These are phyloP conservation scores for Darwinula stevensoni DNA, from an alignment of 2,888 invertebrate genomes.

Conservation along the genomic window DNA sequence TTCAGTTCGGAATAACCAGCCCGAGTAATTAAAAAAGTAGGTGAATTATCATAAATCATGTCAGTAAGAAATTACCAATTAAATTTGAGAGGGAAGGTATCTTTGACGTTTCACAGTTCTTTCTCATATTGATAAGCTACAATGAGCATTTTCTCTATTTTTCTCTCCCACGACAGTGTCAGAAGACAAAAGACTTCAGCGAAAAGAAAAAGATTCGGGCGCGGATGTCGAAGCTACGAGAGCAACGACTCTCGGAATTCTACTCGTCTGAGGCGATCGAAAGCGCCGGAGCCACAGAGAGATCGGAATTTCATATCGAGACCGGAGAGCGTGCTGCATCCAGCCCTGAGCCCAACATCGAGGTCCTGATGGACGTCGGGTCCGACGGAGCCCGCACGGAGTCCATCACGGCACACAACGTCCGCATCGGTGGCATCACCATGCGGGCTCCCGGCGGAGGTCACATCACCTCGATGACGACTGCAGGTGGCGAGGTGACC, in stretches of 20 bases:
- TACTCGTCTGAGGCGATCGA: conserved; percentile 26
- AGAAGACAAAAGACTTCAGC: conserved; percentile 54
- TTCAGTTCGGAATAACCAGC: too few species aligned
- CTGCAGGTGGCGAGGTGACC: background rate
- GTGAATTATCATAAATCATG: too few species aligned
- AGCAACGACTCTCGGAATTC: conserved; percentile 40
- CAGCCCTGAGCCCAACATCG: background rate
- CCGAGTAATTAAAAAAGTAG: too few species aligned
- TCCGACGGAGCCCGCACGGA: conserved; percentile 8
- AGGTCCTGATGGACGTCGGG: conserved; percentile 8
- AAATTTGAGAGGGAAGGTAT: too few species aligned
- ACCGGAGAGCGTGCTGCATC: background rate
- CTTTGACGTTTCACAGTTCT: too few species aligned
- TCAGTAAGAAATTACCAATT: too few species aligned
- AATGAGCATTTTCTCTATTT: too few species aligned
- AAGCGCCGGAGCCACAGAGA: conserved; percentile 4
- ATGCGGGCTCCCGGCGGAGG: conserved; percentile 7
- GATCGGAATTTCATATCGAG: background rate
- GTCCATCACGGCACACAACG: conserved; percentile 8
- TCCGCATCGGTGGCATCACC: conserved; percentile 7
- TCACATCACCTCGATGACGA: background rate
- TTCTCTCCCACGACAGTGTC: conserved; percentile 27
- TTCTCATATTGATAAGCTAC: too few species aligned
- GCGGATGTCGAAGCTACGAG: conserved; percentile 53
- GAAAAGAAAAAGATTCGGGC: conserved; percentile 58